Percentiles rank a stretch among this genome's conserved stretches.
Conservation (phyloP, 2,113 vertebrate genomes). For the Etheostoma cragini region DNA sequence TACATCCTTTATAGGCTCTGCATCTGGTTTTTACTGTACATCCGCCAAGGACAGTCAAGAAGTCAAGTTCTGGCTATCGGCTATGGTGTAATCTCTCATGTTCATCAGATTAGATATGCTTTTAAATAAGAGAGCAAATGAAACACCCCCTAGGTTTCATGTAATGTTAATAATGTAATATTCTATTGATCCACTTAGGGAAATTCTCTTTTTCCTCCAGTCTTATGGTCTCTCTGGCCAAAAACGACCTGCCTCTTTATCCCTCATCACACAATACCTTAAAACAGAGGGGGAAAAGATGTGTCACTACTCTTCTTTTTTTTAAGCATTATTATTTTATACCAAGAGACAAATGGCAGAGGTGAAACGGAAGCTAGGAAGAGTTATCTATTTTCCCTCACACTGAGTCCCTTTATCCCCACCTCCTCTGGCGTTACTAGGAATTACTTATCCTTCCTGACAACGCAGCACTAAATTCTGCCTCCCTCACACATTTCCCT, state of each 20-base stretch:
- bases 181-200: constrained; percentile 42
- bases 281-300: constrained; percentile 47
- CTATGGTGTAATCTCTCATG: constrained; percentile 16
- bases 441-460: constrained; percentile 79
- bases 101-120: constrained; percentile 25
- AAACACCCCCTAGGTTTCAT: constrained; percentile 15
- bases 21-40: constrained; percentile 30
- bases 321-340: constrained; percentile 67
- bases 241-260: constrained; percentile 10
- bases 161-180: constrained; percentile 44
- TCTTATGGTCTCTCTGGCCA: background rate
- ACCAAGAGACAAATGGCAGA: constrained; percentile 63
- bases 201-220: constrained; percentile 24
- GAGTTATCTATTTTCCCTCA: constrained; percentile 71
- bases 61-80: no score
- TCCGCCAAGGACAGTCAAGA: constrained; percentile 14
- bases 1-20: constrained; percentile 7
- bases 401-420: constrained; percentile 70
- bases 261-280: constrained; percentile 15
- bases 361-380: constrained; percentile 38
- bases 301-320: constrained; percentile 31
- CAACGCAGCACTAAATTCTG: constrained; percentile 77
- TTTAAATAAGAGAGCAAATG: constrained; percentile 38
- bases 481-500: constrained; percentile 67
- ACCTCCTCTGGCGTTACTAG: constrained; percentile 71